Evolutionary conservation across 2,113 vertebrate species (phyloP).

Genomic region (Bos taurus): DNA sequence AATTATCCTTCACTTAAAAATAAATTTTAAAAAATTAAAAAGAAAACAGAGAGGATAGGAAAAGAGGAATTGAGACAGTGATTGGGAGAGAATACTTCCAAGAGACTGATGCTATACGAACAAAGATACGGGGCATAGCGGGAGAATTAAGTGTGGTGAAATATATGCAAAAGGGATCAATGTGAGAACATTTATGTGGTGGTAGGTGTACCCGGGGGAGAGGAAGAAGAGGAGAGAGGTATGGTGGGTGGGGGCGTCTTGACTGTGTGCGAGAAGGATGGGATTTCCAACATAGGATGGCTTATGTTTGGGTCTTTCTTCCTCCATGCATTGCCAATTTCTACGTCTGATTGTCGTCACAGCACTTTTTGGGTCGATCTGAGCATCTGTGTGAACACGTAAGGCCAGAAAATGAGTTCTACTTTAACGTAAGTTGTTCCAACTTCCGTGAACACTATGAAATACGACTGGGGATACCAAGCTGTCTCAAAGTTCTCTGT

Average conservation of each 20-base stretch:
- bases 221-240: fast-evolving
- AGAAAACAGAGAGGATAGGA: background rate
- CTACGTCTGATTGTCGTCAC: too few species aligned
- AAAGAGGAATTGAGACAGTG: background rate
- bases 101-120: fast-evolving
- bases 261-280: background rate
- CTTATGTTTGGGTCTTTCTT: background rate
- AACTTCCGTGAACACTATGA: background rate
- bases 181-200: fast-evolving
- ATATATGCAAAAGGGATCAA: too few species aligned
- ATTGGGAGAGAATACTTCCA: fast-evolving
- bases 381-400: background rate
- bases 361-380: background rate
- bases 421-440: background rate
- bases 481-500: background rate
- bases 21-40: background rate
- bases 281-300: too few species aligned
- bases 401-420: background rate
- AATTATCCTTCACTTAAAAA: background rate
- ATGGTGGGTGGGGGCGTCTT: fast-evolving
- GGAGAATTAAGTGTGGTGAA: background rate
- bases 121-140: fast-evolving
- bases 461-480: background rate
- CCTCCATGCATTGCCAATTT: fast-evolving
- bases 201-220: fast-evolving